Evolutionary conservation across 2,888 invertebrate genomes (phyloP), one percentile per base, ranked within the genome.

Genomic region (Sarcophaga subvicina): DNA sequence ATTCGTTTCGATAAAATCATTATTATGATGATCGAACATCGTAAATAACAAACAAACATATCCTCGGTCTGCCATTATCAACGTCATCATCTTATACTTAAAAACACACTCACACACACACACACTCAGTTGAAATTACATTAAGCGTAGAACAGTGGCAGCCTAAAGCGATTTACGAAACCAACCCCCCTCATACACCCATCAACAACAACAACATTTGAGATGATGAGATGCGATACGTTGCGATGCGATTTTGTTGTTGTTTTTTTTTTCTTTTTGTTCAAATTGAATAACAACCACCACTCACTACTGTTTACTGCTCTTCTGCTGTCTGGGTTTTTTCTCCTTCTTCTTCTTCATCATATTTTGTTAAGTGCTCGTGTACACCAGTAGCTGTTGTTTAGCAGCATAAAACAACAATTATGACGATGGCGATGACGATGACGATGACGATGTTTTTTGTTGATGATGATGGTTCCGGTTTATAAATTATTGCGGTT

Each of bases 141-240:
- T 88, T 86, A 82, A 88, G 89, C 89, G 89, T 89, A 89, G 86
- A 89, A 89, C 89, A 88, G 89, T 89, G 89, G 89, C 89, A 88
- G 89, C 89, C 89, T 77, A 82, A 88, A 89, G 89, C 89, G 88
- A 85, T 88, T 89, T 88, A 77, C 82, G 54, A 78, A 85, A 85
- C 85, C 81, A 85, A 82, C 78, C 85, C 81, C 88, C 80, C 75
- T 25, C 80, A 88, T 88, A 89, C 89, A 89, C 89, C 89, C 89
- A 88, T 89, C 89, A 88, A 88, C 88, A 88, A 88, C 88, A 88
- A 86, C 87, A 85, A 82, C 78, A 82, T 82, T 47, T 82, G 54
- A 37, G 37, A 17, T 54, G 54, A 54, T 75, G 45, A 78, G 60
- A 82, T 78, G 78, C 63, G 37, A 37, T 37, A 37, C 37, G 8